Conservation (phyloP, 2,888 invertebrate genomes). For the Nymphalis polychloros region DNA sequence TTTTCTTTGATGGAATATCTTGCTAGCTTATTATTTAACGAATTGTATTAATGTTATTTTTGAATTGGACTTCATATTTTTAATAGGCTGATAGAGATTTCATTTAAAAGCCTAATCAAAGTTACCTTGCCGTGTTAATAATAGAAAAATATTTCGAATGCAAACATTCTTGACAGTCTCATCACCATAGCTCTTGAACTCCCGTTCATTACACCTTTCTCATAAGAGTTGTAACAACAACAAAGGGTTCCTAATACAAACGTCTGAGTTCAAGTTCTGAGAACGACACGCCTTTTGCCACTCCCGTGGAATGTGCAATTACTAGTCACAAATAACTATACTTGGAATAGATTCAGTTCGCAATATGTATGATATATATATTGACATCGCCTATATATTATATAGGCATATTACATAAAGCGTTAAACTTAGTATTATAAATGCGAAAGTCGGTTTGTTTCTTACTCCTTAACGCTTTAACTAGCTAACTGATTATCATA, state of each 20-base stretch:
- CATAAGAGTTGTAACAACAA: constrained; percentile 35
- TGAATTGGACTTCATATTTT: too few relatives aligned
- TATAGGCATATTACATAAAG: too few relatives aligned
- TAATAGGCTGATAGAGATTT: too few relatives aligned
- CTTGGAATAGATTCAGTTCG: constrained; percentile 25
- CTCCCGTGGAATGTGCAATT: constrained; percentile 42
- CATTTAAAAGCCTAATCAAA: too few relatives aligned
- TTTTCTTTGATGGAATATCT: too few relatives aligned
- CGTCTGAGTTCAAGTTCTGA: constrained; percentile 51
- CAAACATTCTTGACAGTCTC: constrained; percentile 21
- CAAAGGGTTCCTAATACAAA: constrained; percentile 44
- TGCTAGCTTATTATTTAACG: too few relatives aligned
- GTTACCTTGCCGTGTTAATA: background rate
- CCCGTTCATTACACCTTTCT: constrained; percentile 35
- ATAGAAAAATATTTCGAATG: constrained; percentile 12
- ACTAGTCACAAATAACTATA: constrained; percentile 28
- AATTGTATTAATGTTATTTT: too few relatives aligned
- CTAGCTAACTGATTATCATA: too few relatives aligned
- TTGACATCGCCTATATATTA: background rate
- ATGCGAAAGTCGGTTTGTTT: too few relatives aligned
- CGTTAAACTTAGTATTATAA: too few relatives aligned
- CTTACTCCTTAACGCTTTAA: too few relatives aligned
- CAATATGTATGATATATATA: constrained; percentile 9
- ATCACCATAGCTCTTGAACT: constrained; percentile 30
- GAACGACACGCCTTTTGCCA: constrained; percentile 47